phyloP scores from a whole-genome alignment of 2,113 vertebrate genomes.

The Pollachius pollachius region DNA sequence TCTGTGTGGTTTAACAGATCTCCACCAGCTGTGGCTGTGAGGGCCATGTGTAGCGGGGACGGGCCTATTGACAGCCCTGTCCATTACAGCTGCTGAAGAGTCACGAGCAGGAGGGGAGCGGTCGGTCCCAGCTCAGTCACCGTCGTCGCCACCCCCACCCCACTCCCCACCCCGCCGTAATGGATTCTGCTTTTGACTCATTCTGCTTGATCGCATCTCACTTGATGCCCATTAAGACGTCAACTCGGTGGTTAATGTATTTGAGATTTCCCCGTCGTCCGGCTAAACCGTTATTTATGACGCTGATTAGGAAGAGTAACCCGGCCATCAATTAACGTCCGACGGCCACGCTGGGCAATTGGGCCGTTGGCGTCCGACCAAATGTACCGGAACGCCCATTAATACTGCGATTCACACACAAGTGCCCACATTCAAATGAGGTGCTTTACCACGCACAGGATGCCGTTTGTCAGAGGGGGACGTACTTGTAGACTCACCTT shows the following conservation, averaged over 20 bases:
- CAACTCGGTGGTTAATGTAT: slow-evolving; percentile 68
- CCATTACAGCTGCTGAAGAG: slow-evolving; percentile 64
- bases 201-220: slow-evolving; percentile 69
- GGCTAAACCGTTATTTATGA: slow-evolving; percentile 77
- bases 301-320: slow-evolving; percentile 75
- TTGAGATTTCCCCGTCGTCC: slow-evolving; percentile 63
- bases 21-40: slow-evolving; percentile 69
- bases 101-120: slow-evolving; percentile 38
- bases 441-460: slow-evolving; percentile 21
- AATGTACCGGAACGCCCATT: slow-evolving; percentile 76
- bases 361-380: slow-evolving; percentile 66
- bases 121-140: slow-evolving; percentile 44
- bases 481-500: not conserved
- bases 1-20: slow-evolving; percentile 63
- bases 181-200: slow-evolving; percentile 61
- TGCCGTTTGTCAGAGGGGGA: slow-evolving; percentile 24
- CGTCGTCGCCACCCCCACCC: slow-evolving; percentile 39
- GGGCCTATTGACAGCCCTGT: slow-evolving; percentile 63
- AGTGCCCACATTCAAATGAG: slow-evolving; percentile 59
- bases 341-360: slow-evolving; percentile 70
- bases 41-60: slow-evolving; percentile 56
- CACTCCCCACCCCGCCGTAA: slow-evolving; percentile 48
- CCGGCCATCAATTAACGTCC: slow-evolving; percentile 75
- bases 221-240: slow-evolving; percentile 76
- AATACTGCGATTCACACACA: slow-evolving; percentile 63